Conservation (phyloP, 2,113 vertebrate species). For the Ovibos moschatus region DNA sequence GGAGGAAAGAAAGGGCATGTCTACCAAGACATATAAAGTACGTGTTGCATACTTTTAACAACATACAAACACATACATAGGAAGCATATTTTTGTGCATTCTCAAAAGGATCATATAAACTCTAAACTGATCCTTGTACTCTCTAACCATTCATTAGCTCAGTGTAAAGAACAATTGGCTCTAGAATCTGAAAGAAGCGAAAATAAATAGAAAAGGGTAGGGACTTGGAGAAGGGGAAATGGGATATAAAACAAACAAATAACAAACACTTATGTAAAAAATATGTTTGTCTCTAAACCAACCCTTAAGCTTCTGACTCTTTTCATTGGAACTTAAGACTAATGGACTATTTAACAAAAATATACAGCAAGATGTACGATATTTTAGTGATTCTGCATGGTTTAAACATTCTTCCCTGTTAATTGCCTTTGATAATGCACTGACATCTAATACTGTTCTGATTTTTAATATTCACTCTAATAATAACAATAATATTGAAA, state of each 20-base stretch:
- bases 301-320: background rate
- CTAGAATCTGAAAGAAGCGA: background rate
- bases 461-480: slow-evolving; percentile 12
- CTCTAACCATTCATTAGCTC: background rate
- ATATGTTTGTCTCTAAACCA: background rate
- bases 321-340: background rate
- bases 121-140: background rate
- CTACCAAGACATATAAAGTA: background rate
- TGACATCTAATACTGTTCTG: background rate
- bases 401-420: background rate
- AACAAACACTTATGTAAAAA: background rate
- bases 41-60: background rate
- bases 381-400: background rate
- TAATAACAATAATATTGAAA: background rate
- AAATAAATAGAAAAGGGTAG: background rate
- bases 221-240: background rate
- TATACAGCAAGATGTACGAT: background rate
- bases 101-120: background rate
- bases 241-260: background rate
- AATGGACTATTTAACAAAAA: slow-evolving; percentile 1
- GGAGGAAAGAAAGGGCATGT: background rate
- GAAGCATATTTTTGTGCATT: background rate
- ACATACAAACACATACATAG: background rate
- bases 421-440: background rate
- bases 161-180: background rate